Conservation (phyloP, 2,797 vertebrate genomes). For the Sebastolobus alascanus region DNA sequence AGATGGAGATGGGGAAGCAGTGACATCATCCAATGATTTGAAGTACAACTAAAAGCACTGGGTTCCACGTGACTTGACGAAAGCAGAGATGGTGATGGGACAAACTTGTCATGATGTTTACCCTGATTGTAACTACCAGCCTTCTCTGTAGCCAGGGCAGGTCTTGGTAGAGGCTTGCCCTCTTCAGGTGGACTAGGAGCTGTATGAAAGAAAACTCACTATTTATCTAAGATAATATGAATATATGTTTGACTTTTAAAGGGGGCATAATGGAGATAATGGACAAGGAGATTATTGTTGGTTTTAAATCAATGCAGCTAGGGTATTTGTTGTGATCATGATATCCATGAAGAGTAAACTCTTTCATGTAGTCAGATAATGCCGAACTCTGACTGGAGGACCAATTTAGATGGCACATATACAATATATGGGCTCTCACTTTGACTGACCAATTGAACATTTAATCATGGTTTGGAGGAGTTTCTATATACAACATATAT, state of each 20-base stretch:
- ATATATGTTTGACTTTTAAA: conserved; percentile 57
- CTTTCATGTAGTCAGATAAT: not conserved
- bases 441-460: not conserved
- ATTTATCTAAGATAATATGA: conserved; percentile 67
- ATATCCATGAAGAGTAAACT: not conserved
- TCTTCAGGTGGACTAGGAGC: conserved; percentile 83
- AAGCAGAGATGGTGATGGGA: conserved; percentile 79
- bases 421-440: not conserved
- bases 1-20: conserved; percentile 78
- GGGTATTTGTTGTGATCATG: not conserved
- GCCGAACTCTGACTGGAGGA: not conserved
- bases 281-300: not conserved
- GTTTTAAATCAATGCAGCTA: conserved; percentile 9
- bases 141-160: conserved; percentile 81
- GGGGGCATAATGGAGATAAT: conserved; percentile 49
- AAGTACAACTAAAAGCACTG: conserved; percentile 71
- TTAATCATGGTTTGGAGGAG: not conserved
- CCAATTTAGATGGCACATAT: not conserved
- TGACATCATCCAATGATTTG: conserved; percentile 71
- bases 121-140: conserved; percentile 81
- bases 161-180: conserved; percentile 82
- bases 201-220: conserved; percentile 83
- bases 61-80: conserved; percentile 73
- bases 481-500: conserved; percentile 10
- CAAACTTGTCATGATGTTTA: conserved; percentile 81